Percentiles rank a stretch among this genome's conserved stretches.
These are phyloP conservation scores for Pseudococcus jackbeardsleyi DNA, from an alignment of 2,888 invertebrate genomes.

Conservation along the genomic window DNA sequence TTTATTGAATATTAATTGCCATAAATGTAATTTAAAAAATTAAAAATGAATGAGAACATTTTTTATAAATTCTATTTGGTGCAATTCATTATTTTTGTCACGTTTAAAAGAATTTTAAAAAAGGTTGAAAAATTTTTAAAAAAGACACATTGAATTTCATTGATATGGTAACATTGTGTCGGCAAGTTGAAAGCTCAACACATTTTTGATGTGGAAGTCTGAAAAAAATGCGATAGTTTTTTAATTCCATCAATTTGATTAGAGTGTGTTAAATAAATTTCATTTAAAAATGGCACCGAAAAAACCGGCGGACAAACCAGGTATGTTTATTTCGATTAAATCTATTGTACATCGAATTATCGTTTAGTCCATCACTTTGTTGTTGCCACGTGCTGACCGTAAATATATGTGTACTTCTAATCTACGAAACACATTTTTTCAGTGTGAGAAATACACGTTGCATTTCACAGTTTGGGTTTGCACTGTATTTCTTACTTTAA, in stretches of 20 bases:
- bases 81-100: background rate
- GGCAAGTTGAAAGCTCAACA: background rate
- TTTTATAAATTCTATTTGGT: background rate
- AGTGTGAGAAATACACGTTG: background rate
- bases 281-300: constrained; percentile 54
- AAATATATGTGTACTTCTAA: background rate
- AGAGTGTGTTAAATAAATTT: constrained; percentile 18
- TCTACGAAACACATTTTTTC: background rate
- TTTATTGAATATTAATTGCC: too few relatives aligned
- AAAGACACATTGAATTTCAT: background rate
- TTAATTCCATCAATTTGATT: background rate
- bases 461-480: background rate
- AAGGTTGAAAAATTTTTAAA: background rate
- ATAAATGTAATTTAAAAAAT: too few relatives aligned
- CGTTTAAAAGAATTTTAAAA: background rate
- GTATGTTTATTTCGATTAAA: background rate
- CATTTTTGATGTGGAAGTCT: constrained; percentile 44
- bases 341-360: background rate
- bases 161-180: background rate
- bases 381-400: constrained; percentile 52
- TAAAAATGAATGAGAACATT: too few relatives aligned
- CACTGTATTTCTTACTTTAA: background rate
- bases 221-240: constrained; percentile 44
- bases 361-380: background rate
- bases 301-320: constrained; percentile 62